Percentiles rank a stretch among this genome's conserved stretches.
phyloP scores from a whole-genome alignment of 2,888 invertebrate species.

The Minunthozetes semirufus region DNA sequence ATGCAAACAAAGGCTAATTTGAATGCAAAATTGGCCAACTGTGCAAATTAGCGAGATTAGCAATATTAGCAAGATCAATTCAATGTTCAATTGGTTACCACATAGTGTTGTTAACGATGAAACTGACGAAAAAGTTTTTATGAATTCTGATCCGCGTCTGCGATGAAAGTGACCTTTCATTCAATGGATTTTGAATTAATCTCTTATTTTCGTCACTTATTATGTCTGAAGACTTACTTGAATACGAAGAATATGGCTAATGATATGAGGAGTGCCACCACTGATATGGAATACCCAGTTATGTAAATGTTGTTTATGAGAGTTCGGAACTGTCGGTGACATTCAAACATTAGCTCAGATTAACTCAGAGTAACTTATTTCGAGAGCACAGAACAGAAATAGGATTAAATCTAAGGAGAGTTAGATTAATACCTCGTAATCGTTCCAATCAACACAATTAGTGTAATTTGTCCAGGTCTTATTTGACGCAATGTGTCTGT shows the following conservation, averaged over 20 bases:
- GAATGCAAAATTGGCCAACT: too few relatives aligned
- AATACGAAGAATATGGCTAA: slow-evolving; percentile 75
- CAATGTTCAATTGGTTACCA: slow-evolving; percentile 43
- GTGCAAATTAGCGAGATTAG: too few relatives aligned
- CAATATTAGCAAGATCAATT: not conserved
- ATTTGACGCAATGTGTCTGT: slow-evolving; percentile 66
- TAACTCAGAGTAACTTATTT: not conserved
- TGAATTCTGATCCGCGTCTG: slow-evolving; percentile 49
- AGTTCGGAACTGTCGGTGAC: slow-evolving; percentile 56
- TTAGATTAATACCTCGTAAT: slow-evolving; percentile 56
- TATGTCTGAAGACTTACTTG: slow-evolving; percentile 59
- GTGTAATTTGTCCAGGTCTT: slow-evolving; percentile 85
- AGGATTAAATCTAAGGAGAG: not conserved
- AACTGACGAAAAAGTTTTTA: slow-evolving; percentile 51
- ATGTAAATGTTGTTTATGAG: slow-evolving; percentile 71
- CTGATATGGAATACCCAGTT: slow-evolving; percentile 75
- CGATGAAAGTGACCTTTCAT: slow-evolving; percentile 43
- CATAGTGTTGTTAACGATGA: slow-evolving; percentile 48
- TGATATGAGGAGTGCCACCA: slow-evolving; percentile 73
- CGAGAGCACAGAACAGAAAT: not conserved
- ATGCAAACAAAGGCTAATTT: slow-evolving; percentile 3
- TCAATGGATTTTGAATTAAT: slow-evolving; percentile 44
- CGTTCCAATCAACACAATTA: slow-evolving; percentile 68
- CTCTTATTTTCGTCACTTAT: too few relatives aligned
- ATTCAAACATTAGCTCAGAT: slow-evolving; percentile 10